Conservation (phyloP, 2,113 vertebrate species). For the Hippocampus mohnikei region DNA sequence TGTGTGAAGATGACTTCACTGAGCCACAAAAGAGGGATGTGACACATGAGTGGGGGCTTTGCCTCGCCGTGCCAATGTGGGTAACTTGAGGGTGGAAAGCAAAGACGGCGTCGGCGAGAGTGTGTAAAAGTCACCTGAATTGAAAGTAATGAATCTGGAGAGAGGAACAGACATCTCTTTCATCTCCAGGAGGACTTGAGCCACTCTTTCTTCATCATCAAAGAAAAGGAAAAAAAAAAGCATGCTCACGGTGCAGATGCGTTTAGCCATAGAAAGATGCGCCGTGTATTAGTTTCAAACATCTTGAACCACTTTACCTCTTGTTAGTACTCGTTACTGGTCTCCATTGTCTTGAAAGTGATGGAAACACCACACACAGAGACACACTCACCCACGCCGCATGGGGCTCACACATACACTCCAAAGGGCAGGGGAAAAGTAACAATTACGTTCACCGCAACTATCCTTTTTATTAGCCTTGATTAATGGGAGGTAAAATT, state of each 20-base stretch:
- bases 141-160: slow-evolving; percentile 68
- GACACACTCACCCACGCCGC: not conserved
- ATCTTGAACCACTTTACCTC: slow-evolving; percentile 21
- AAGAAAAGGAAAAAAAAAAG: slow-evolving; percentile 30
- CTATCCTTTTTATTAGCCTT: slow-evolving; percentile 45
- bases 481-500: slow-evolving; percentile 51
- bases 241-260: slow-evolving; percentile 36
- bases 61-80: not conserved
- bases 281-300: slow-evolving; percentile 54
- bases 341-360: slow-evolving; percentile 33
- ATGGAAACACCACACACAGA: slow-evolving; percentile 23
- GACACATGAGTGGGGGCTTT: slow-evolving; percentile 24
- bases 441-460: slow-evolving; percentile 54
- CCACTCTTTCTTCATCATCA: slow-evolving; percentile 65
- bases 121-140: slow-evolving; percentile 65
- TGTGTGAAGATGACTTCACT: slow-evolving; percentile 54
- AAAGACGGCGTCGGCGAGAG: slow-evolving; percentile 21
- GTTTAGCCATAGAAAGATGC: slow-evolving; percentile 47
- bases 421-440: slow-evolving; percentile 39
- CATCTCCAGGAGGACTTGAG: slow-evolving; percentile 57
- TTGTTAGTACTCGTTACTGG: slow-evolving; percentile 34
- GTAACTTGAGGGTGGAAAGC: slow-evolving; percentile 19
- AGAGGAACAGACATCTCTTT: slow-evolving; percentile 67
- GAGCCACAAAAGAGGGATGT: slow-evolving; percentile 38
- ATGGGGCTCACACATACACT: slow-evolving; percentile 4